These are phyloP conservation scores for Phodopus roborovskii DNA, from an alignment of 2,113 vertebrate species.

Conservation along the genomic window DNA sequence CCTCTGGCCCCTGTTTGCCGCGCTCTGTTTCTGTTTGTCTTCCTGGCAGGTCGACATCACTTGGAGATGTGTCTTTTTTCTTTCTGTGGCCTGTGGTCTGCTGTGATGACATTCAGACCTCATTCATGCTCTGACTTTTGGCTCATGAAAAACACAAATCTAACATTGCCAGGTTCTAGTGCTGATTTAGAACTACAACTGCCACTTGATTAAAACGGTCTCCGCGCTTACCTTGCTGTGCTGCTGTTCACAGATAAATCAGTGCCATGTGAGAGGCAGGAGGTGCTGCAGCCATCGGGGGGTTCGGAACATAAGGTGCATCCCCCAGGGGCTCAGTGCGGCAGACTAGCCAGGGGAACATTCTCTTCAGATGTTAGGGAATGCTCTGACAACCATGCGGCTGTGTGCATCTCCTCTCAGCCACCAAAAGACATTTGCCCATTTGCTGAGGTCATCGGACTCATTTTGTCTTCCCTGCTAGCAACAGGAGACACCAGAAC, in stretches of 20 bases:
- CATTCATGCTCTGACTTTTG: constrained; percentile 93
- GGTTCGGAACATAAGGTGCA: background rate
- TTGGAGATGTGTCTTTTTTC: constrained; percentile 96
- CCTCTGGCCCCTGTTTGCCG: constrained; percentile 85
- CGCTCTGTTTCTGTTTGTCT: constrained; percentile 85
- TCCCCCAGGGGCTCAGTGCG: constrained; percentile 35
- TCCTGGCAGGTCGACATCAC: constrained; percentile 93
- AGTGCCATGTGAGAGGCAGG: constrained; percentile 73
- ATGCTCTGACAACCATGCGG: constrained; percentile 29
- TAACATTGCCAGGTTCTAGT: constrained; percentile 83
- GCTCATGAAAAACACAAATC: constrained; percentile 85
- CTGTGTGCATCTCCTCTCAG: constrained; percentile 76
- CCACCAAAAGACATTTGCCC: constrained; percentile 56
- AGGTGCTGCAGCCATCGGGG: constrained; percentile 45
- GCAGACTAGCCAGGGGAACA: background rate
- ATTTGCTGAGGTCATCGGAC: constrained; percentile 59
- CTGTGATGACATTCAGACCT: constrained; percentile 95
- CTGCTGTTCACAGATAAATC: constrained; percentile 75
- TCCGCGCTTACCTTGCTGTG: constrained; percentile 77
- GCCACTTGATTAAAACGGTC: constrained; percentile 71
- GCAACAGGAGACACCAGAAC: constrained; percentile 76
- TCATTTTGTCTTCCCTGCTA: constrained; percentile 72
- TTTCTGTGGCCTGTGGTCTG: constrained; percentile 91
- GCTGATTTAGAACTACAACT: constrained; percentile 73
- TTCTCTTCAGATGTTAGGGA: background rate